These are phyloP conservation scores for Rhinoptilus africanus DNA, from an alignment of 2,113 vertebrate genomes.

Conservation along the genomic window DNA sequence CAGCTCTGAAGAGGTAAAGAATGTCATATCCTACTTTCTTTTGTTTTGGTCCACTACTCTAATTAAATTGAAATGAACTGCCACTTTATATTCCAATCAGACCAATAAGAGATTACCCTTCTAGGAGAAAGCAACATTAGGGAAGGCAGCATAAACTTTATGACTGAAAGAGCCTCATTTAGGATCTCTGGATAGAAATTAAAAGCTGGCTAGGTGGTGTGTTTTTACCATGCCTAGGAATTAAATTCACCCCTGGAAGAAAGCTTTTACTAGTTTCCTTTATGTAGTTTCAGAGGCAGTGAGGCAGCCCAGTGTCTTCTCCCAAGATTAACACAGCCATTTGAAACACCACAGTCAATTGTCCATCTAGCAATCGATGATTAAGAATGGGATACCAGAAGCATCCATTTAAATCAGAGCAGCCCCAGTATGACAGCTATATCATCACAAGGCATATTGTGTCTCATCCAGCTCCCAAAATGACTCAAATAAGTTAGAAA, in stretches of 20 bases:
- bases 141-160: not conserved
- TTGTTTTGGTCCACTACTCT: not conserved
- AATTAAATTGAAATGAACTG: conserved; percentile 1
- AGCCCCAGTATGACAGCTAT: not conserved
- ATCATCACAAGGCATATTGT: not conserved
- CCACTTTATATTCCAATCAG: conserved; percentile 12
- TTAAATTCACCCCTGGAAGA: not conserved
- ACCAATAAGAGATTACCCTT: not conserved
- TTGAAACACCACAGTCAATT: not conserved
- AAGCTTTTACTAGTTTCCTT: not conserved
- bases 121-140: not conserved
- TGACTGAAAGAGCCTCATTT: not conserved
- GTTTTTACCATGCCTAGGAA: not conserved
- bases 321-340: conserved; percentile 18
- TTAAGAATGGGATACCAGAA: not conserved
- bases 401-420: not conserved
- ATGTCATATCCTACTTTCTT: not conserved
- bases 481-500: not conserved
- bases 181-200: not conserved
- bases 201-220: not conserved
- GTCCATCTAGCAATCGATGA: not conserved
- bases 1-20: not conserved
- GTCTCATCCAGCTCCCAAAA: not conserved
- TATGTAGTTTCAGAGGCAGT: not conserved
- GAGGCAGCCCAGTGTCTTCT: not conserved